These are phyloP conservation scores for Motacilla tschutschensis DNA, from an alignment of 2,113 vertebrate genomes.

Conservation along the genomic window DNA sequence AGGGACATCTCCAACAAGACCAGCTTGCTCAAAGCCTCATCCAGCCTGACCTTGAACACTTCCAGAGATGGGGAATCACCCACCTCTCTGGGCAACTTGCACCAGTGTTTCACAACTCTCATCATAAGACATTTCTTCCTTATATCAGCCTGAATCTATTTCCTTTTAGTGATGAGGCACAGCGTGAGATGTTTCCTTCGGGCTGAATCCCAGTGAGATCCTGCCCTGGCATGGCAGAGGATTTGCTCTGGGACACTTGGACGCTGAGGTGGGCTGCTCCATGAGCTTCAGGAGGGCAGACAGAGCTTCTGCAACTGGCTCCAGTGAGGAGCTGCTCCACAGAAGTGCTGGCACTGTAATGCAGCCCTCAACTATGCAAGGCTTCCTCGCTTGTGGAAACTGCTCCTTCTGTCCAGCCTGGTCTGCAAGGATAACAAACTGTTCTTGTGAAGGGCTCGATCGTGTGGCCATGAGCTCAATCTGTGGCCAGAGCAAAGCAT, in stretches of 20 bases:
- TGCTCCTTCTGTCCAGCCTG: background rate
- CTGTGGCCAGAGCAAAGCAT: background rate
- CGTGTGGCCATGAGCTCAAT: fast-evolving
- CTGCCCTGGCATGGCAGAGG: background rate
- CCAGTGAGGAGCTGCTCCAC: background rate
- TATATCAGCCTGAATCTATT: background rate
- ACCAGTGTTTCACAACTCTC: background rate
- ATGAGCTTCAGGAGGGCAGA: background rate
- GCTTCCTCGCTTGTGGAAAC: background rate
- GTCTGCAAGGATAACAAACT: background rate
- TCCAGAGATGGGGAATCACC: background rate
- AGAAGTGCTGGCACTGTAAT: background rate
- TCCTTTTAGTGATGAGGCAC: background rate
- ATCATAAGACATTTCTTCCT: background rate
- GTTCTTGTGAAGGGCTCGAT: background rate
- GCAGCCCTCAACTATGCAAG: fast-evolving
- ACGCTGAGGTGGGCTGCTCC: fast-evolving
- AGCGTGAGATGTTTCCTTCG: background rate
- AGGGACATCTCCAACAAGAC: background rate
- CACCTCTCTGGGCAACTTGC: background rate
- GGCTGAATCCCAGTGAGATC: background rate
- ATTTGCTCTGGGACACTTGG: background rate
- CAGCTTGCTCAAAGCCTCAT: background rate
- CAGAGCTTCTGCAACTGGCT: background rate
- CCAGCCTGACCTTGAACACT: background rate